Evolutionary conservation across 2,888 invertebrate genomes (phyloP).

Genomic region (Mimachlamys varia): DNA sequence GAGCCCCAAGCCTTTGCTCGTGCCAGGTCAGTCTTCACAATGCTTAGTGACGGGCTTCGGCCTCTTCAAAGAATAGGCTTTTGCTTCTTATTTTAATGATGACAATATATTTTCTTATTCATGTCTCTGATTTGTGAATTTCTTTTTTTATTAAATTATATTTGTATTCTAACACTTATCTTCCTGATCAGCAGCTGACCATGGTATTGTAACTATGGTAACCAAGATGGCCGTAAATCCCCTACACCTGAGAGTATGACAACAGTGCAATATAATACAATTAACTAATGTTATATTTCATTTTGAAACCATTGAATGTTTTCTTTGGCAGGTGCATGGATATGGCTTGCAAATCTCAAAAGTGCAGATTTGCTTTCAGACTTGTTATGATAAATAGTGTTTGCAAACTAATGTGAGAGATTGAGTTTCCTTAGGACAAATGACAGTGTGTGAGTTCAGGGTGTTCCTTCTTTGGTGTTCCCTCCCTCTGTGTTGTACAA

Average conservation of each 20-base stretch:
- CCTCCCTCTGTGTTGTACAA: background rate
- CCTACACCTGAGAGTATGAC: background rate
- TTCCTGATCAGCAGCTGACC: background rate
- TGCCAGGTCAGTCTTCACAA: slow-evolving; percentile 52
- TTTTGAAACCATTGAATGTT: background rate
- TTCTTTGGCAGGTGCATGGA: background rate
- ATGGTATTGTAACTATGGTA: background rate
- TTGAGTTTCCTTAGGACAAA: background rate
- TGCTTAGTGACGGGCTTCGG: background rate
- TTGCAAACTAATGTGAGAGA: background rate
- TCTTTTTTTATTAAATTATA: background rate
- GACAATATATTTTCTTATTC: background rate
- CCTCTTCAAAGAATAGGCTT: background rate
- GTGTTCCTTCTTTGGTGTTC: background rate
- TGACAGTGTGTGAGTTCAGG: background rate
- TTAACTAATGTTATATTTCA: background rate
- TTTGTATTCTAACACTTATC: background rate
- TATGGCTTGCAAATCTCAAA: background rate
- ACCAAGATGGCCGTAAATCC: background rate
- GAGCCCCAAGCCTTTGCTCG: slow-evolving; percentile 59
- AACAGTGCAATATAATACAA: background rate
- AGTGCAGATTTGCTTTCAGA: background rate
- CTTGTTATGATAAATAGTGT: too few relatives aligned
- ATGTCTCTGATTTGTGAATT: background rate
- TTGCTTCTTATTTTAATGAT: too few relatives aligned